Percentiles rank a stretch among this genome's conserved stretches.
Conservation (phyloP, 1,140 invertebrate species). For the Ostrea denselamellosa region DNA sequence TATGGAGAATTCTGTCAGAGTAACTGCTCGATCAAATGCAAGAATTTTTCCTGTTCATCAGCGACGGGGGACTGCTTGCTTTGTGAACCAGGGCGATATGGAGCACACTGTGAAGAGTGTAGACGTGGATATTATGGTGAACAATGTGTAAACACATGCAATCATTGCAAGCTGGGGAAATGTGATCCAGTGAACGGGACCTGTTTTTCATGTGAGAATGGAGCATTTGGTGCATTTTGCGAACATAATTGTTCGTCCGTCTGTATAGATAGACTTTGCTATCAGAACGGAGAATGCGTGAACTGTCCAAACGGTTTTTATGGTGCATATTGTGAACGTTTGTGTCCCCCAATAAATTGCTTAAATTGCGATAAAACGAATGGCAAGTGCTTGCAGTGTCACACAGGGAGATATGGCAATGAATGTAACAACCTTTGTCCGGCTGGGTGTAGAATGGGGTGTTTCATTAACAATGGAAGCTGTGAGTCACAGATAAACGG, state of each 20-base stretch:
- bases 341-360: not conserved
- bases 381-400: not conserved
- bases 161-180: not conserved
- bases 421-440: not conserved
- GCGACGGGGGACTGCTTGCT: not conserved
- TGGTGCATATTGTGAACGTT: not conserved
- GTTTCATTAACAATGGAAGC: not conserved
- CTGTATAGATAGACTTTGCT: not conserved
- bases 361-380: not conserved
- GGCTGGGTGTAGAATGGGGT: not conserved
- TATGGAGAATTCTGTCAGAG: not conserved
- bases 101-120: not conserved
- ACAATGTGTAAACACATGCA: not conserved
- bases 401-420: not conserved
- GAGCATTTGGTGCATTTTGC: not conserved
- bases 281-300: not conserved
- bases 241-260: not conserved
- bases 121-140: not conserved
- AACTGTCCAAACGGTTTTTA: not conserved
- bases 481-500: not conserved
- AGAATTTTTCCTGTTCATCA: not conserved
- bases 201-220: not conserved
- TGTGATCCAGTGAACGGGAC: slow-evolving; percentile 1
- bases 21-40: not conserved
- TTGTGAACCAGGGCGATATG: not conserved